Evolutionary conservation across 2,797 vertebrate genomes (phyloP).

Genomic region (Chiloscyllium punctatum): DNA sequence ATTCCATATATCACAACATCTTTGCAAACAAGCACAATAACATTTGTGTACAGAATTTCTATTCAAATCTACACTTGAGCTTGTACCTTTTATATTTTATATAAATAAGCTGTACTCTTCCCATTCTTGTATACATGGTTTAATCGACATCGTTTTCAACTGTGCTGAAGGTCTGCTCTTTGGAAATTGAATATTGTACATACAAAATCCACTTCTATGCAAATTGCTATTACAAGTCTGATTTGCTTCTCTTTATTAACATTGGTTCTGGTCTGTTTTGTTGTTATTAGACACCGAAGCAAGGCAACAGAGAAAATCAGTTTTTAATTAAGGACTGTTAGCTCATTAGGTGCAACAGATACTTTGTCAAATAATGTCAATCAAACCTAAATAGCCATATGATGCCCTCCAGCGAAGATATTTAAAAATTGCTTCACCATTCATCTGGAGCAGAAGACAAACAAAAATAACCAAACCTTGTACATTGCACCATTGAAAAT

Average conservation of each 20-base stretch:
- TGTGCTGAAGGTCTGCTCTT: not conserved
- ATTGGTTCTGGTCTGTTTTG: not conserved
- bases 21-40: not conserved
- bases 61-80: not conserved
- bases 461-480: not conserved
- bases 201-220: not conserved
- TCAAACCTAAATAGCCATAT: not conserved
- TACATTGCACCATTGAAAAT: too few relatives aligned
- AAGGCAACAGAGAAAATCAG: not conserved
- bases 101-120: not conserved
- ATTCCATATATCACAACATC: not conserved
- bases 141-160: too few relatives aligned
- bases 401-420: not conserved
- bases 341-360: not conserved
- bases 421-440: not conserved
- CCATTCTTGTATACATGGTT: not conserved
- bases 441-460: not conserved
- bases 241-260: not conserved
- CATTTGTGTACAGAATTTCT: not conserved
- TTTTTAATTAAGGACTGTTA: not conserved
- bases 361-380: constrained; percentile 3
- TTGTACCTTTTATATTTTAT: not conserved
- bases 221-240: not conserved
- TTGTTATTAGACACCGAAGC: not conserved
- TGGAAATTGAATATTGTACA: not conserved